Evolutionary conservation across 2,797 vertebrate species (phyloP).

Genomic region (Amazonetta brasiliensis): DNA sequence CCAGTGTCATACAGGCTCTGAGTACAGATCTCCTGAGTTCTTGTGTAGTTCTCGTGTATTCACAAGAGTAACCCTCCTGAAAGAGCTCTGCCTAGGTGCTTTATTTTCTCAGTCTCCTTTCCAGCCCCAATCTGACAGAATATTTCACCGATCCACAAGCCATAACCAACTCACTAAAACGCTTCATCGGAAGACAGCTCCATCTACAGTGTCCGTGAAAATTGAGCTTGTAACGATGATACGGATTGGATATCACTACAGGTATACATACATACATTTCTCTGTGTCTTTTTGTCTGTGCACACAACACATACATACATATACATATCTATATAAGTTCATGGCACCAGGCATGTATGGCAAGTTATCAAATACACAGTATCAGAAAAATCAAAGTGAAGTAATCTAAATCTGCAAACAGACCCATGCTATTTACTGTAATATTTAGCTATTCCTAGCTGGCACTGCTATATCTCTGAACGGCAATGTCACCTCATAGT

Average conservation of each 20-base stretch:
- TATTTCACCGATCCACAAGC: background rate
- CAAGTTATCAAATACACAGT: background rate
- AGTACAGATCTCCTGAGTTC: background rate
- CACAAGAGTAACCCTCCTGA: background rate
- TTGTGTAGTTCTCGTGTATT: background rate
- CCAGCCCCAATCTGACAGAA: background rate
- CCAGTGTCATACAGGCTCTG: background rate
- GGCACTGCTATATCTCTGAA: background rate
- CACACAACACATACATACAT: background rate
- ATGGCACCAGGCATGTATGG: background rate
- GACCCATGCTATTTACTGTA: background rate
- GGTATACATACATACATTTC: background rate
- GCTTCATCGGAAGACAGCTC: background rate
- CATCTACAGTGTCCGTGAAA: background rate
- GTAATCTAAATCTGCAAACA: background rate
- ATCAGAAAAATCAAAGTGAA: background rate
- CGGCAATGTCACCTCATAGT: constrained; percentile 1
- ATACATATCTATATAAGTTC: background rate
- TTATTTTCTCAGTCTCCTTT: background rate
- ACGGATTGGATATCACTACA: background rate
- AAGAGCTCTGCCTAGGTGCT: background rate
- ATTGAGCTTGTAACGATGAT: background rate
- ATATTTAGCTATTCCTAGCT: background rate
- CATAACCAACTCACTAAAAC: background rate
- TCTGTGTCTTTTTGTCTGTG: background rate